Evolutionary conservation across 2,113 vertebrate genomes (phyloP).

Genomic region (Amphiprion percula): DNA sequence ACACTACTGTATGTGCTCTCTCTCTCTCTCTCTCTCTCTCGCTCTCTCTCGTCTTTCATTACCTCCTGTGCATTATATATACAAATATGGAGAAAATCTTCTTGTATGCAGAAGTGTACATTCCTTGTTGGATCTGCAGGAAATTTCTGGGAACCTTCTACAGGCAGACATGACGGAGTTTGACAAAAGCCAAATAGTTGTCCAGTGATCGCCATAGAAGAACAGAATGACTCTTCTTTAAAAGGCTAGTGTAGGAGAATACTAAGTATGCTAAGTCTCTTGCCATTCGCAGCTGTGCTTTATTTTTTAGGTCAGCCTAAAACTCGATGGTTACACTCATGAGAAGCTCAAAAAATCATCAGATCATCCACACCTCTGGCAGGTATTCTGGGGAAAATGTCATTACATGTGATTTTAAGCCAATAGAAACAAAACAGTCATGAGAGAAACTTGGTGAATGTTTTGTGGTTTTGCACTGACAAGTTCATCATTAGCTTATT

Average conservation of each 20-base stretch:
- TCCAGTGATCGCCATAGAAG: slow-evolving; percentile 1
- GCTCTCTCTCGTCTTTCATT: slow-evolving; percentile 25
- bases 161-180: background rate
- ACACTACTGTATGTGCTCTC: background rate
- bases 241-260: background rate
- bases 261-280: background rate
- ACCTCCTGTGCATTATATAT: slow-evolving; percentile 26
- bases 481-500: too few species aligned
- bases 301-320: background rate
- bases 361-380: background rate
- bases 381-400: background rate
- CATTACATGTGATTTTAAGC: background rate
- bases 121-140: slow-evolving; percentile 44
- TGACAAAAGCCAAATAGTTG: slow-evolving; percentile 11
- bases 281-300: background rate
- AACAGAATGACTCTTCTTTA: background rate
- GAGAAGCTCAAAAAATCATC: background rate
- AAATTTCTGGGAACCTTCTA: slow-evolving; percentile 40
- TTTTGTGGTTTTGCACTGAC: too few species aligned
- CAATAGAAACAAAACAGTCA: too few species aligned
- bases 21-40: background rate
- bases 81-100: slow-evolving; percentile 57
- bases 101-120: slow-evolving; percentile 32
- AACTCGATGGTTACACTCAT: background rate
- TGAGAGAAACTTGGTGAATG: too few species aligned